Base-by-base conservation (phyloP, 2,797 vertebrate species). In the Aeoliscus strigatus region DNA sequence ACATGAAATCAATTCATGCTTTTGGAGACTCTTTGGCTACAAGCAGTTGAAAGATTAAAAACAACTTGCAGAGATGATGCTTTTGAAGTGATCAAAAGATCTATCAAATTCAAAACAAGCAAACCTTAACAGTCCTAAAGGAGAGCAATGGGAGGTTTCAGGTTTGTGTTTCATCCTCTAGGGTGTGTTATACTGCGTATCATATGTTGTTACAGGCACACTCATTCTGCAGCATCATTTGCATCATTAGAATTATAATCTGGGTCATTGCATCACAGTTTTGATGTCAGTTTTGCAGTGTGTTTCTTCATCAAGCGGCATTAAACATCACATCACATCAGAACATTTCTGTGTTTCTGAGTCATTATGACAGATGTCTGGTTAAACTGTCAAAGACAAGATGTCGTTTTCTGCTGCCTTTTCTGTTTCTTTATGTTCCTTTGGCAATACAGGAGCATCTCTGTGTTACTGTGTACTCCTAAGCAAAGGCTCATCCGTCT, bases 401-500 rank as follows among this genome's bases (percentile, higher is more conserved):
- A 16, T 38, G 15, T 37, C 24, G 23, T 15, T 56, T 39, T 16
- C 14, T 35, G 17, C 32, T 9, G 13, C 31, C 9, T 5, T 14
- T 31, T 21, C 6, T 21, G 3, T 6, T 1, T 1, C 18, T 39
- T 9, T 35, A 16, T 23, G 21, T 33, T 26, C 42, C 50, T 51
- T 26, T 32, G 27, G 17, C 12, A 51, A 24, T 56, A n/a, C 27
- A 53, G 42, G 48, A 52, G 32, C 60, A 2, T 28, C 39, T 39
- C 45, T 64, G 42, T 57, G 65, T n/a, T n/a, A n/a, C 65, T 42
- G 40, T 61, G 53, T 65, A 60, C 66, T 41, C 60, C 48, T 29
- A 62, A 45, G 34, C 66, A 47, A 43, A 58, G 52, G 58, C 37
- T 75, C 48, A 76, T 84, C 60, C 75, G 85, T 82, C 62, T 84